Evolutionary conservation across 2,797 vertebrate genomes (phyloP), one percentile per base, ranked within the genome.

Genomic region (Aeoliscus strigatus): DNA sequence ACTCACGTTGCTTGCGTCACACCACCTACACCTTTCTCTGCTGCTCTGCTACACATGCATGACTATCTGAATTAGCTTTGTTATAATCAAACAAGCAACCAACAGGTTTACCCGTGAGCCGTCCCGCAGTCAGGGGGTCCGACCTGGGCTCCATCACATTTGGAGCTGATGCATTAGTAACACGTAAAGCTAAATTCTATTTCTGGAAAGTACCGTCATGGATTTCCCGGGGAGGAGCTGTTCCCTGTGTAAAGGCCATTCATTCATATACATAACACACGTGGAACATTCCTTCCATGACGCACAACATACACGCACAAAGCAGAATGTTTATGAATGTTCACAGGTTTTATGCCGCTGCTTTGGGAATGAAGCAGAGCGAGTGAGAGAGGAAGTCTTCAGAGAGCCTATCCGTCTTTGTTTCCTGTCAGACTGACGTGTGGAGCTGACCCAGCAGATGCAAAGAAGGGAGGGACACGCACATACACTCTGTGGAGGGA

Each of bases 1-100:
- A 87, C 73, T 86, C 83, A 86, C 53, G 41, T 40, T 44, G 69
- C 79, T 73, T 75, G 74, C 81, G 73, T 87, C 81, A 86, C 50
- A 55, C 63, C 61, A 27, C 81, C 83, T 73, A 79, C 76, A 65
- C 60, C 40, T 60, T 52, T 50, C 35, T 50, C 35, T 35, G 4
- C 13, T 36, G 54, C 54, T 65, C 39, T 53, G 54, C n/a, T n/a
- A n/a, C n/a, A n/a, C 1, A 18, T 52, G 34, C 23, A 21, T 27
- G 14, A 16, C 21, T 4, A 4, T 53, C 12, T 41, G 24, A 26
- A 37, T 64, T 45, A 52, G 17, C 12, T 50, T n/a, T n/a, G n/a
- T n/a, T n/a, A n/a, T n/a, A n/a, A n/a, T n/a, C n/a, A n/a, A n/a
- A n/a, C n/a, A n/a, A n/a, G n/a, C n/a, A n/a, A n/a, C n/a, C n/a